Evolutionary conservation across 2,797 vertebrate species (phyloP).

Genomic region (Periparus ater): DNA sequence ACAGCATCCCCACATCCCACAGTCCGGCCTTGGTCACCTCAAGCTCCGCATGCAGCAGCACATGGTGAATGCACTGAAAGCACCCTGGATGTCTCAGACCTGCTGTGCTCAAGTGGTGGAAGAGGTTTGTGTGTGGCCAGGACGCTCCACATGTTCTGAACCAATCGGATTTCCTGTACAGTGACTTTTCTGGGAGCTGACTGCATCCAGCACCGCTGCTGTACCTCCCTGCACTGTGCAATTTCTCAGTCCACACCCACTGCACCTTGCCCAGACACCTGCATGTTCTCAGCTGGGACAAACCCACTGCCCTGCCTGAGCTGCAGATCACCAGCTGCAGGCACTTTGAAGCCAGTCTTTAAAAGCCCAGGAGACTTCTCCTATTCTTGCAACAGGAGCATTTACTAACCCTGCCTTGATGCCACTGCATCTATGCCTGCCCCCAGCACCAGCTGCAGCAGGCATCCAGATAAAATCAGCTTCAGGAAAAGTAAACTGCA

Average conservation of each 20-base stretch:
- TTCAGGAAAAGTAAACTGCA: background rate
- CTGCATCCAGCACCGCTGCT: rapidly evolving
- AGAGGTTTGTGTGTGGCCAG: background rate
- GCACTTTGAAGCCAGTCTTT: background rate
- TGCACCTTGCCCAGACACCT: background rate
- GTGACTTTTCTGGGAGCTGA: background rate
- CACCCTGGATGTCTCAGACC: background rate
- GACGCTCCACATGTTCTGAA: background rate
- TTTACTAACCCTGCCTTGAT: rapidly evolving
- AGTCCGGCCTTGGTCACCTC: background rate
- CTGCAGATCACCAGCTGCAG: background rate
- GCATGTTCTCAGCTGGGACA: background rate
- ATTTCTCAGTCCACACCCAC: background rate
- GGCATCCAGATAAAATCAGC: background rate
- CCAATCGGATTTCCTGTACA: background rate
- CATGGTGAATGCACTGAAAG: rapidly evolving
- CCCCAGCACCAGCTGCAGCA: background rate
- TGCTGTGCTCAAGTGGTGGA: background rate
- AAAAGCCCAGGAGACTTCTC: background rate
- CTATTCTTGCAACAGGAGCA: background rate
- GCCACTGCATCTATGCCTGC: background rate
- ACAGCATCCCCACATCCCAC: background rate
- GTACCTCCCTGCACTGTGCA: rapidly evolving
- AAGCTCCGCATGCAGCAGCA: background rate
- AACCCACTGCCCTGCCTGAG: background rate